Percentiles rank a stretch among this genome's conserved stretches.
phyloP scores from a whole-genome alignment of 2,797 vertebrate species.

The Euphonia xanthogaster region DNA sequence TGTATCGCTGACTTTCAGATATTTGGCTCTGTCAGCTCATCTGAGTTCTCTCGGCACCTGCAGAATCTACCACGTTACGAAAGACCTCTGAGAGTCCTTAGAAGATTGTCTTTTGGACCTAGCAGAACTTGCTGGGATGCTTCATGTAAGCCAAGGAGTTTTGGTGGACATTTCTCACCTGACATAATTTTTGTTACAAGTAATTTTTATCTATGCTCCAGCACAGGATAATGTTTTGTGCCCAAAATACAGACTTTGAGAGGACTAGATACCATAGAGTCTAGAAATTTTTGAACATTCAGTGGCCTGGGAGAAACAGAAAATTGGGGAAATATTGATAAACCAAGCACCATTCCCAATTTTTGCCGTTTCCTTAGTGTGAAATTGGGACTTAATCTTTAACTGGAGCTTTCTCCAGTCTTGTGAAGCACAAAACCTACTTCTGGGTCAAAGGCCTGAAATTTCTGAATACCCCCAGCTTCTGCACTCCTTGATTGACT shows the following conservation, averaged over 20 bases:
- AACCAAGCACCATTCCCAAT: not conserved
- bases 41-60: not conserved
- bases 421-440: not conserved
- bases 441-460: not conserved
- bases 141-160: not conserved
- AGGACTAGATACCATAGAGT: not conserved
- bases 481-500: not conserved
- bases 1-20: not conserved
- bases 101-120: not conserved
- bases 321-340: not conserved
- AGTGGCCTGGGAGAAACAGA: not conserved
- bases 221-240: not conserved
- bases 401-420: not conserved
- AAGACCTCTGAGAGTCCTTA: not conserved
- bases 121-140: not conserved
- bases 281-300: not conserved
- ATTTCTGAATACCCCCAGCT: not conserved
- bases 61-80: not conserved
- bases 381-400: not conserved
- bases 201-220: not conserved
- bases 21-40: not conserved
- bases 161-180: not conserved
- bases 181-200: not conserved
- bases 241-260: not conserved
- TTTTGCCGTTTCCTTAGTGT: not conserved